Evolutionary conservation across 30 jellyfish, hydroid and myxozoan genomes (phyloP), one percentile per base, ranked within the genome.

Genomic region (Rhopilema esculentum): DNA sequence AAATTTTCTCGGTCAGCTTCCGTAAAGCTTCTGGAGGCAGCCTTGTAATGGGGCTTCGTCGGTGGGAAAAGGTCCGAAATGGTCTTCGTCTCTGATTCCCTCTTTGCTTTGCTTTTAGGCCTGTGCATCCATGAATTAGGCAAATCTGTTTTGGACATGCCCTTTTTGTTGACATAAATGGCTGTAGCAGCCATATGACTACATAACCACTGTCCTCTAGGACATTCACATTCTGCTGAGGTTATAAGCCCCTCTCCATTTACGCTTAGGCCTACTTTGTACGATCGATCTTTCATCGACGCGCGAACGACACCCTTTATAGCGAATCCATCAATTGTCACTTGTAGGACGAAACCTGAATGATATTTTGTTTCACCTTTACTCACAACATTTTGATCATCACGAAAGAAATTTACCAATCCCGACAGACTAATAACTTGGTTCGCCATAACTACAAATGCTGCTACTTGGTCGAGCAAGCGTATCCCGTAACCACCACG

Each of bases 221-320:
- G 75, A 26, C 75, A 64, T 64, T 64, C 75, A 26, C 75, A 64
- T 26, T 64, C 75, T 64, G 75, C 75, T 64, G 75, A 64, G 75
- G 75, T 64, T 64, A 64, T 64, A 16, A 64, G 75, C 75, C 75
- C 75, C 75, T 64, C 75, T 21, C 75, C 75, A 64, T 64, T 64
- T 64, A 64, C 75, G 32, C 75, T 64, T 64, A 64, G 75, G 75
- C 75, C 75, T 64, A 64, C 75, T 64, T 64, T 64, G 75, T 64
- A 64, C 75, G 75, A 64, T 64, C 75, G 75, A 64, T 64, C 75
- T 64, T 64, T 64, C 75, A 64, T 64, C 75, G 75, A 64, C 75
- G 75, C 75, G 75, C 75, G 75, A 64, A 64, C 75, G 75, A 64
- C 75, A 64, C 75, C 75, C 75, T 64, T 64, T 64, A 64, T 64